phyloP scores from a whole-genome alignment of 2,113 vertebrate genomes.

The Nannobrachium achirus region DNA sequence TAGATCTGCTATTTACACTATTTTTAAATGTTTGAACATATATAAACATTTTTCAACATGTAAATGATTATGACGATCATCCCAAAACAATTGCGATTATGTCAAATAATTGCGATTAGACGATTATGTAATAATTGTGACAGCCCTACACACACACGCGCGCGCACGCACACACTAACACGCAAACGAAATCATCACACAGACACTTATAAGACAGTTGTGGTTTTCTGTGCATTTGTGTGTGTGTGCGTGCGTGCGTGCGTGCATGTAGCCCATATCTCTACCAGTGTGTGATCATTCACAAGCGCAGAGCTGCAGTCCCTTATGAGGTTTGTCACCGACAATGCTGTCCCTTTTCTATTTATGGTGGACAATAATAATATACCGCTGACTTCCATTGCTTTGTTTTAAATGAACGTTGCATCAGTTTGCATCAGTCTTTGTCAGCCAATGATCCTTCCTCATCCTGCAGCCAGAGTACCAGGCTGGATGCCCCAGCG shows the following conservation, averaged over 20 bases:
- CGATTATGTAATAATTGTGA: too few species aligned
- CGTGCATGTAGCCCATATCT: not conserved
- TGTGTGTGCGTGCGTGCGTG: conserved; percentile 12
- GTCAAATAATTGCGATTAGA: too few species aligned
- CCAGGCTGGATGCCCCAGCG: conserved; percentile 46
- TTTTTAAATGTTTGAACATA: too few species aligned
- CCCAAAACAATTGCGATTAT: too few species aligned
- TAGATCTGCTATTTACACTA: too few species aligned
- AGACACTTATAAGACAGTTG: too few species aligned
- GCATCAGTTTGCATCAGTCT: conserved; percentile 77
- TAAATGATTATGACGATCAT: too few species aligned
- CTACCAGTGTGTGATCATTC: too few species aligned
- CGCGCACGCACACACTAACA: not conserved
- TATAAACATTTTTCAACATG: too few species aligned
- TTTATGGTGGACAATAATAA: conserved; percentile 57
- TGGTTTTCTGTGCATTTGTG: not conserved
- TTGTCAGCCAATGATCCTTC: not conserved
- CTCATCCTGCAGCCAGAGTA: conserved; percentile 34
- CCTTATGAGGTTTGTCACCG: conserved; percentile 41
- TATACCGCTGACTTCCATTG: conserved; percentile 43
- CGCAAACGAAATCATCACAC: too few species aligned
- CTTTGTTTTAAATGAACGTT: conserved; percentile 71
- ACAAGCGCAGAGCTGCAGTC: not conserved
- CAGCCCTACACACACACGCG: not conserved
- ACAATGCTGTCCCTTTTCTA: conserved; percentile 49